These are phyloP conservation scores for Argynnis bischoffii DNA, from an alignment of 2,888 invertebrate genomes.

Conservation along the genomic window DNA sequence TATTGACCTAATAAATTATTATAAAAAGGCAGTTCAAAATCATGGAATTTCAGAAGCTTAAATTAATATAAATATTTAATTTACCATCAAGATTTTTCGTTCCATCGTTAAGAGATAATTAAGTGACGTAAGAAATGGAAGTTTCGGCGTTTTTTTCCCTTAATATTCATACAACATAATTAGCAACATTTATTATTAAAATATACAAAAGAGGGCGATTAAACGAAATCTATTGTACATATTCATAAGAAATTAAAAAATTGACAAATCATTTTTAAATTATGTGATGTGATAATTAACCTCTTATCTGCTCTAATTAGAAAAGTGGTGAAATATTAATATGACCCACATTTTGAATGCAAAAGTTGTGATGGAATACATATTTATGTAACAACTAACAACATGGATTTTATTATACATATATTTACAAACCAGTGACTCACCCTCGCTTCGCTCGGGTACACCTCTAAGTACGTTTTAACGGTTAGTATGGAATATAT, in stretches of 20 bases:
- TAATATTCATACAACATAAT: background rate
- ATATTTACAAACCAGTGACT: no score
- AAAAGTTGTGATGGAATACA: constrained; percentile 1
- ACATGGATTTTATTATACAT: no score
- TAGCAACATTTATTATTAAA: background rate
- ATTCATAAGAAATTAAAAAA: constrained; percentile 6
- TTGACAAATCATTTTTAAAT: constrained; percentile 8
- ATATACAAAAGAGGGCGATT: background rate
- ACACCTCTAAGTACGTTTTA: no score
- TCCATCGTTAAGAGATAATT: constrained; percentile 7
- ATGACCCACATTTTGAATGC: constrained; percentile 10
- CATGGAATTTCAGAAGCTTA: background rate
- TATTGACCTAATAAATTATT: background rate
- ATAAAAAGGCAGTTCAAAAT: no score
- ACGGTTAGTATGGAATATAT: no score
- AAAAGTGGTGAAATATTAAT: background rate
- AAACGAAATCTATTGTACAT: background rate
- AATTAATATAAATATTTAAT: constrained; percentile 3
- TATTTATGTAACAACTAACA: background rate
- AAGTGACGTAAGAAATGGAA: constrained; percentile 11
- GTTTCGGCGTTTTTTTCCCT: background rate
- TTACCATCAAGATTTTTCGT: background rate
- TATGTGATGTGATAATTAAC: constrained; percentile 1
- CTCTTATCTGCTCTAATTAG: constrained; percentile 6
- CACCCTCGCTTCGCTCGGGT: no score